phyloP scores from a whole-genome alignment of 2,888 invertebrate genomes.

The Epiblema foenella region DNA sequence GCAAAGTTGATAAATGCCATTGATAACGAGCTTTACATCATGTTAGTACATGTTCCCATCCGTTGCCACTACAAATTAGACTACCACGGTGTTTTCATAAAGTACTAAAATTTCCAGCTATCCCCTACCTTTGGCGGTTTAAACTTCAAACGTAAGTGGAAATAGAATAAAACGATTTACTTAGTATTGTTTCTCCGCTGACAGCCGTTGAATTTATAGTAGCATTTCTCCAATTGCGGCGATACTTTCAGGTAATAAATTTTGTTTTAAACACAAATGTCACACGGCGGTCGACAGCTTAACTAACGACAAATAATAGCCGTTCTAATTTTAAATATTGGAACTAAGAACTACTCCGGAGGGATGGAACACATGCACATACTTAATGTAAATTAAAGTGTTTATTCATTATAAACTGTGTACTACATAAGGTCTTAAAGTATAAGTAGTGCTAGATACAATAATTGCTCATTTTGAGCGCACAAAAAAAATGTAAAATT shows the following conservation, averaged over 20 bases:
- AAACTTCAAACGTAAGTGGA: constrained; percentile 26
- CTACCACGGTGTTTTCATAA: neutral
- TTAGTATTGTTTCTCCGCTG: constrained; percentile 30
- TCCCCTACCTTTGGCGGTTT: constrained; percentile 1
- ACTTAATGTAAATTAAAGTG: neutral
- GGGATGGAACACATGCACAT: neutral
- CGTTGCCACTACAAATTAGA: neutral
- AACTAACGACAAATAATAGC: constrained; percentile 36
- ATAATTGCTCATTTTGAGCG: no score
- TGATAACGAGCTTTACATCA: no score
- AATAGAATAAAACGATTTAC: constrained; percentile 28
- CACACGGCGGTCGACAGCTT: constrained; percentile 33
- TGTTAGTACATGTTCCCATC: no score
- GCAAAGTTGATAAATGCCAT: neutral
- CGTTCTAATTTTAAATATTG: constrained; percentile 25
- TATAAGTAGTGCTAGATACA: no score
- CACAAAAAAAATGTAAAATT: no score
- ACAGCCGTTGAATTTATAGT: constrained; percentile 37
- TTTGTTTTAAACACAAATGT: constrained; percentile 28
- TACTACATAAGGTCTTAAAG: no score
- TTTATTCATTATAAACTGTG: no score
- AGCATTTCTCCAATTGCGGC: constrained; percentile 34
- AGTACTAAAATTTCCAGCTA: neutral
- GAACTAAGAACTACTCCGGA: neutral
- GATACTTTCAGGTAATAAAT: constrained; percentile 42